Percentiles rank a stretch among this genome's conserved stretches.
These are phyloP conservation scores for Tyrannus savana DNA, from an alignment of 2,113 vertebrate species.

Conservation along the genomic window DNA sequence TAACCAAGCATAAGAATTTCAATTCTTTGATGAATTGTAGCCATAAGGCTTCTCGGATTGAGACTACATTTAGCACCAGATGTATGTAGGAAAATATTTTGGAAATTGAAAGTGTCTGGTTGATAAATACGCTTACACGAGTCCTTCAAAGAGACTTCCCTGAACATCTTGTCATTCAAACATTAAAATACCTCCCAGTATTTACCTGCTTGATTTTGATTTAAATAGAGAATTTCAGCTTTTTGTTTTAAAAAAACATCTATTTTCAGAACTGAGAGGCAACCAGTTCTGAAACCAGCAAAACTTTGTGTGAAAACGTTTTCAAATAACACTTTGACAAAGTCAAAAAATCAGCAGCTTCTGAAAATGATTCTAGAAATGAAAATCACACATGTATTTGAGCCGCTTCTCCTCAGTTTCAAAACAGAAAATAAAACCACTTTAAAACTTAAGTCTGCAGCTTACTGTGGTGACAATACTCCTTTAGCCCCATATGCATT, in stretches of 20 bases:
- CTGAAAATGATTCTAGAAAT: neutral
- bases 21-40: neutral
- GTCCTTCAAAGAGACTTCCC: neutral
- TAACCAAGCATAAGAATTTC: neutral
- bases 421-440: neutral
- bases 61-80: neutral
- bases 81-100: neutral
- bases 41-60: neutral
- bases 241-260: neutral
- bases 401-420: neutral
- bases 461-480: neutral
- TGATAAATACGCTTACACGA: neutral
- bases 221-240: neutral
- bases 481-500: neutral
- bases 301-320: neutral
- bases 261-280: neutral
- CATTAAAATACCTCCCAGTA: neutral
- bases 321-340: neutral
- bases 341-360: neutral
- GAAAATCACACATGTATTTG: neutral
- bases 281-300: neutral
- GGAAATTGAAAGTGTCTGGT: neutral
- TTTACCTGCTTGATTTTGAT: neutral
- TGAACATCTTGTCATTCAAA: neutral
- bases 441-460: slow-evolving; percentile 42